Base-by-base conservation (phyloP, 2,888 invertebrate genomes). In the Athetis lepigone region DNA sequence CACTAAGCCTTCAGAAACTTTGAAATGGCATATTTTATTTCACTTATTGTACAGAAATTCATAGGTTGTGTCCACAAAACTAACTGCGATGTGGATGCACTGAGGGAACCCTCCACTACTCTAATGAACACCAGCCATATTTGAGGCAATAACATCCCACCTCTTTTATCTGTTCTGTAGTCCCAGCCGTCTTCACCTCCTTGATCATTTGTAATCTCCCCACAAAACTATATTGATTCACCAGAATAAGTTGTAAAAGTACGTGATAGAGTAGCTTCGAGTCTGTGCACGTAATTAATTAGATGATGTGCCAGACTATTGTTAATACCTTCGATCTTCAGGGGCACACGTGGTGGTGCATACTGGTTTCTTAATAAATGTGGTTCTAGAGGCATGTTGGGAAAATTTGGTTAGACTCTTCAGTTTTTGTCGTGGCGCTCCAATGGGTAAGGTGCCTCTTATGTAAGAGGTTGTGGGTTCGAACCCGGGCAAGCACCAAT, bases 261-360 rank as follows among this genome's bases (percentile, higher is more conserved):
- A 76, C 62, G 74, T 63, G 79, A 25, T 55, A 42, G 36, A 51
- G 43, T 58, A 63, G 61, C 29, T 56, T 21, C 25, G 5, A 66
- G 67, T 62, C 69, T 51, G 37, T 52, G 58, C 80, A 79, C 77
- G 77, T 80, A 77, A 80, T 75, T 80, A 77, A 79, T 79, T 75
- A 79, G 47, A 73, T 80, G 66, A 67, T 67, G 67, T 36, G 42
- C 52, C 45, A 23, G 57, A 56, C 60, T 70, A 59, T 51, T 70
- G 63, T 63, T 78, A 68, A 73, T 77, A 69, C 63, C 56, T 69
- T 64, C 61, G 45, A 65, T 70, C 66, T 69, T 58, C 36, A 29
- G 42, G 52, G 46, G 51, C 52, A 18, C 65, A 55, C 49, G 54
- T 71, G 57, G 57, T 25, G 19, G 37, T 36, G 52, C 19, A 58